phyloP scores from a whole-genome alignment of 2,113 vertebrate genomes.

The Anthoscopus minutus region DNA sequence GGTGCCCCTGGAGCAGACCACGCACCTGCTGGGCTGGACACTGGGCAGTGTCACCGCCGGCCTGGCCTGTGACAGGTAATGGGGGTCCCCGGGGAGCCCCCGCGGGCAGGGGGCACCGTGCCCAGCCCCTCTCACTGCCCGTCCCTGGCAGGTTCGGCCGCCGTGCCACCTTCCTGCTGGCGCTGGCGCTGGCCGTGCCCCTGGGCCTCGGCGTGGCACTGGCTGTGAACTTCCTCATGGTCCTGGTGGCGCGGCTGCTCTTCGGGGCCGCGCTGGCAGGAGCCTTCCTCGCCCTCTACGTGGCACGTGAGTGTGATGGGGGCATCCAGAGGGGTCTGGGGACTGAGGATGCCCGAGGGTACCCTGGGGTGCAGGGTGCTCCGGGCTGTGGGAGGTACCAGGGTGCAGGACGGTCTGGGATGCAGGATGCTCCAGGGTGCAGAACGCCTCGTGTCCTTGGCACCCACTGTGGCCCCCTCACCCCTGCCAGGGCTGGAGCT shows the following conservation, averaged over 20 bases:
- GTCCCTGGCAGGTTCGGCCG: conserved; percentile 74
- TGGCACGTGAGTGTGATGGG: conserved; percentile 61
- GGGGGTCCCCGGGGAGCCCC: accelerated
- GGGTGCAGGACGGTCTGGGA: too few species aligned
- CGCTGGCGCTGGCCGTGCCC: conserved; percentile 72
- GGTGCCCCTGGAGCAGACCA: conserved; percentile 80
- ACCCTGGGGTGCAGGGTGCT: background rate
- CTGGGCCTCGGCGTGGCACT: conserved; percentile 71
- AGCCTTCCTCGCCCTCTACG: conserved; percentile 78
- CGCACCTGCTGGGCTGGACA: conserved; percentile 81
- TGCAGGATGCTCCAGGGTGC: background rate
- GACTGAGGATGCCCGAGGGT: accelerated
- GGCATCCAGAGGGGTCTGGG: accelerated
- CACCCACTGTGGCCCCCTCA: background rate
- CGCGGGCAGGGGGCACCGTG: accelerated
- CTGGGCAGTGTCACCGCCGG: conserved; percentile 80
- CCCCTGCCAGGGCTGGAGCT: conserved; percentile 81
- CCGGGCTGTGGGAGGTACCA: background rate
- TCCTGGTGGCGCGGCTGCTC: conserved; percentile 73
- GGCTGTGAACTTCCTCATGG: conserved; percentile 61
- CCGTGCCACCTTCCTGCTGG: conserved; percentile 69
- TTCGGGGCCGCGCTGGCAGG: conserved; percentile 77
- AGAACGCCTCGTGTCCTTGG: accelerated
- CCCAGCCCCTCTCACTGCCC: background rate
- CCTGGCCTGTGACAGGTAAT: conserved; percentile 79